Evolutionary conservation across 2,113 vertebrate genomes (phyloP).

Genomic region (Ancistrus triradiatus): DNA sequence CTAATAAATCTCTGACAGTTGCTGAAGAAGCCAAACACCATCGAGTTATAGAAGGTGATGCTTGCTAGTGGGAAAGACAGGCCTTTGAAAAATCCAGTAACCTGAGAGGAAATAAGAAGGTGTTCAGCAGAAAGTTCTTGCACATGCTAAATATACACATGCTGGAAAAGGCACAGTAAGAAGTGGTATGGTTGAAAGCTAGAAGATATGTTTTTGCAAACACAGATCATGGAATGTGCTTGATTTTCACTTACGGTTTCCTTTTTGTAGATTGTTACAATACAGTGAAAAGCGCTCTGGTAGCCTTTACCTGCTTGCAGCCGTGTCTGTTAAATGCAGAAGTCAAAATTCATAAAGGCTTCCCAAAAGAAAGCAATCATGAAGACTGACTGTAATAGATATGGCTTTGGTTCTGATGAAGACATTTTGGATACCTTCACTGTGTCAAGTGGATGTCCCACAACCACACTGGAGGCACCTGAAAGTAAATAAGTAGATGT

Average conservation of each 20-base stretch:
- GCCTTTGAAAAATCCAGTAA: constrained; percentile 90
- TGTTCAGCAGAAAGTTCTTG: not conserved
- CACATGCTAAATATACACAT: not conserved
- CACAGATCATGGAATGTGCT: not conserved
- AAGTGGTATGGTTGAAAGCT: too few relatives aligned
- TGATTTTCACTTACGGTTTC: constrained; percentile 78
- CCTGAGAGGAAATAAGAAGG: constrained; percentile 57
- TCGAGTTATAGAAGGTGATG: constrained; percentile 84
- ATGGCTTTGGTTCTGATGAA: not conserved
- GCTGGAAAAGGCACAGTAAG: too few relatives aligned
- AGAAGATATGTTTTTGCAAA: too few relatives aligned
- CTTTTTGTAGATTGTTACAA: constrained; percentile 81
- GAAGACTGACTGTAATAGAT: too few relatives aligned
- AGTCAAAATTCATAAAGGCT: not conserved
- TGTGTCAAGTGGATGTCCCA: constrained; percentile 75
- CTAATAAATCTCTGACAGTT: constrained; percentile 78
- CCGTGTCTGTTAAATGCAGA: constrained; percentile 72
- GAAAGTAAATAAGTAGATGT: constrained; percentile 17
- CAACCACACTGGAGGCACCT: constrained; percentile 72
- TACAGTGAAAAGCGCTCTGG: constrained; percentile 76
- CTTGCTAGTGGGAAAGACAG: constrained; percentile 94
- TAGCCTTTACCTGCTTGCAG: constrained; percentile 87
- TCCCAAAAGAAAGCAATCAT: too few relatives aligned
- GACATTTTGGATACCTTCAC: constrained; percentile 61
- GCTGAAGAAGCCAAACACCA: constrained; percentile 91